Evolutionary conservation across 2,113 vertebrate species (phyloP), one percentile per base, ranked within the genome.

Genomic region (Entelurus aequoreus): DNA sequence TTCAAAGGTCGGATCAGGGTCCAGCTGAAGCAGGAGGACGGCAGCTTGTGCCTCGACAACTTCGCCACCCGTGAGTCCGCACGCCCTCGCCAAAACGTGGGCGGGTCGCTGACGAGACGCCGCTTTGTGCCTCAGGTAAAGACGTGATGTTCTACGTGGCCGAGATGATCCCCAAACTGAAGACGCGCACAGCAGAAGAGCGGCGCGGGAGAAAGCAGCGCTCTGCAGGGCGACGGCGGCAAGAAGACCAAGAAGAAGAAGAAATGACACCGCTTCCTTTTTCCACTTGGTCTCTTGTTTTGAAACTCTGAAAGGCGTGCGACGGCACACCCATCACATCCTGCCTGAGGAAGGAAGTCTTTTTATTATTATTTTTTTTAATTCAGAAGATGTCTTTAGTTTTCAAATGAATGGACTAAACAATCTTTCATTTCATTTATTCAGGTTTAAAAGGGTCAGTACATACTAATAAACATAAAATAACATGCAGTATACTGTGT

Each of bases 161-260:
- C 1, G 97, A 98, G 88, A 98, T 94, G 89, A 99, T 98, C 65
- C 95, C 97, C 6, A 99, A 99, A 78, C 88, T 99, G 47, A 99
- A 98, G 88, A 97, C 93, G 57, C 91, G 95, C 50, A 95, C 94
- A n/a, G 6, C 94, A 96, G 60, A 97, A 98, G 88, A 88, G 92
- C 53, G 94, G 94, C 71, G 91, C 91, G 60, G 90, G 87, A 0
- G 97, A 98, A 55, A 87, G 88, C 66, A 93, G 82, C 62, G 83
- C 93, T 54, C 94, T 95, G 72, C 94, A 92, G 86, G 93, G 93
- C 47, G 95, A 98, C 3, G 94, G 95, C 56, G 92, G 94, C 49
- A 98, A 96, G 86, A 99, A 98, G 69, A 92, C 92, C n/a, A 99
- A 95, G 90, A 96, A 96, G 53, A 99, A 99, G 90, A 99, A 99